phyloP scores from a whole-genome alignment of 2,797 vertebrate species.

The Peromyscus aztecus region DNA sequence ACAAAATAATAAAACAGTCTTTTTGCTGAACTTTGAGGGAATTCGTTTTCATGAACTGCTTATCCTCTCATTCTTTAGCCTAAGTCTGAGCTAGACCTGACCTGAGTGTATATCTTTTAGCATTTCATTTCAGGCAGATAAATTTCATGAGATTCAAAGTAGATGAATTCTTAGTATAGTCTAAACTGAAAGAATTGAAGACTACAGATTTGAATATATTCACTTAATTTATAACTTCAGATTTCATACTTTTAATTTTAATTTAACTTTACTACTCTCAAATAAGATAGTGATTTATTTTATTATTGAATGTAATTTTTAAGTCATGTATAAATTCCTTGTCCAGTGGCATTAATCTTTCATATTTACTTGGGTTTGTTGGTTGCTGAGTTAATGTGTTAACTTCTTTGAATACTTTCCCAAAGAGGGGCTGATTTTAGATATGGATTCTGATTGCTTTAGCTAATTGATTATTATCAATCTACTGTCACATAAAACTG shows the following conservation, averaged over 20 bases:
- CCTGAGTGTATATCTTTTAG: background rate
- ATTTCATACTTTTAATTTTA: conserved; percentile 37
- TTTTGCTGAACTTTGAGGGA: background rate
- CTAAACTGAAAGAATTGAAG: background rate
- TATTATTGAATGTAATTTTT: background rate
- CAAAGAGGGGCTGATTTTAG: background rate
- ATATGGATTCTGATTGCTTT: background rate
- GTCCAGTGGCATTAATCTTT: background rate
- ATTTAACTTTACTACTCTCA: background rate
- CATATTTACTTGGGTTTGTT: background rate
- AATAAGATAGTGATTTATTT: background rate
- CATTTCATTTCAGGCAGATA: conserved; percentile 29
- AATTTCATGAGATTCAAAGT: background rate
- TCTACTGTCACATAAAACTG: conserved; percentile 13
- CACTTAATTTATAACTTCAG: conserved; percentile 15
- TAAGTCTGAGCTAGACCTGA: background rate
- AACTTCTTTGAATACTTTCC: background rate
- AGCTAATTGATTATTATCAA: conserved; percentile 33
- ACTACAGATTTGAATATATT: background rate
- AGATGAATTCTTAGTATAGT: background rate
- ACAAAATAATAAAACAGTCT: background rate
- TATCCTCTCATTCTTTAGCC: background rate
- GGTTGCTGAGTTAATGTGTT: background rate
- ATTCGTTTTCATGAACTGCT: background rate
- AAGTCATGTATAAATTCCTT: background rate